These are phyloP conservation scores for Etheostoma spectabile DNA, from an alignment of 2,113 vertebrate genomes.

Conservation along the genomic window DNA sequence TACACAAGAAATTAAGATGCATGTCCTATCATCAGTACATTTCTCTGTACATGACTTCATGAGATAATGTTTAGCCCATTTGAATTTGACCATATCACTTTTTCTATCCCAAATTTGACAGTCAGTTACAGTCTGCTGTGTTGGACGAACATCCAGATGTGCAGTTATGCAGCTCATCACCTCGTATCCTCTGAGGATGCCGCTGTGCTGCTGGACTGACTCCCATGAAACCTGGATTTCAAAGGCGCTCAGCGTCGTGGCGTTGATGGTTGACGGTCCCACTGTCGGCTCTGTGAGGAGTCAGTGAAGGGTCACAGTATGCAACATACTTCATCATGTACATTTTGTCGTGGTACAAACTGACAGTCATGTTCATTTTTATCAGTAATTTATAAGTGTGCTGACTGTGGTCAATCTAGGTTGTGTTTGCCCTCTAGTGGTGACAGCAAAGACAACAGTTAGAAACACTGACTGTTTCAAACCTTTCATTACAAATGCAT, in stretches of 20 bases:
- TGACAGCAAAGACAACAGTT: background rate
- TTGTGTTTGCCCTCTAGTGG: constrained; percentile 45
- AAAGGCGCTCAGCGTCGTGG: constrained; percentile 89
- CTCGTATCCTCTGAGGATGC: constrained; percentile 94
- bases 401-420: background rate
- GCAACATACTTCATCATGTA: background rate
- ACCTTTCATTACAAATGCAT: background rate
- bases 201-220: constrained; percentile 86
- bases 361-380: background rate
- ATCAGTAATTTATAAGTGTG: background rate
- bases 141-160: background rate
- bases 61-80: background rate
- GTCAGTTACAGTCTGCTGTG: background rate
- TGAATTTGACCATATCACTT: background rate
- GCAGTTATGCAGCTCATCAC: constrained; percentile 71
- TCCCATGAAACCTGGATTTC: constrained; percentile 96
- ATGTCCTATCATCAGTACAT: background rate
- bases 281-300: constrained; percentile 88
- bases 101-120: background rate
- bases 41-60: background rate
- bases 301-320: background rate
- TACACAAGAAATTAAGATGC: no score
- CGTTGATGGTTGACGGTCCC: constrained; percentile 88
- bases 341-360: background rate
- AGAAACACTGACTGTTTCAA: background rate